These are phyloP conservation scores for Parapristionchus giblindavisi DNA, from an alignment of 2,888 invertebrate species.

Conservation along the genomic window DNA sequence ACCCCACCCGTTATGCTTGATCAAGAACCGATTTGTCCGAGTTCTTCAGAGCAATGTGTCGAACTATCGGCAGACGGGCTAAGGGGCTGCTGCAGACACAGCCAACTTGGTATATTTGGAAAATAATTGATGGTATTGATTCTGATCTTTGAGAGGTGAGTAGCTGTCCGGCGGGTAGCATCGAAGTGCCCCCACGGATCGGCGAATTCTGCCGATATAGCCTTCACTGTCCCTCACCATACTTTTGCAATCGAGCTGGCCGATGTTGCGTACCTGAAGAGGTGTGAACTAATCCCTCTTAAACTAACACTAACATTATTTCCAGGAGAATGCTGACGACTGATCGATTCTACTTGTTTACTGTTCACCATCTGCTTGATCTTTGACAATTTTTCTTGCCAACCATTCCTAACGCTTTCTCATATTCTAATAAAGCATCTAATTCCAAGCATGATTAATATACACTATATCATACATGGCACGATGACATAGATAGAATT, in stretches of 20 bases:
- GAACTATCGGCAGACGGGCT: slow-evolving; percentile 22
- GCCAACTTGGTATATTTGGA: slow-evolving; percentile 7
- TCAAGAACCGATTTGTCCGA: slow-evolving; percentile 51
- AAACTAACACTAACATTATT: neutral
- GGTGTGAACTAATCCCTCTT: neutral
- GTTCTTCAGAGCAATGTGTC: slow-evolving; percentile 51
- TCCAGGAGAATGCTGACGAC: neutral
- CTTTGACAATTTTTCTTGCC: neutral
- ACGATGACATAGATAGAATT: neutral
- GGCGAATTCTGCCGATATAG: slow-evolving; percentile 53
- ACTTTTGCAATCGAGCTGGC: slow-evolving; percentile 56
- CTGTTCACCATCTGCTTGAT: neutral
- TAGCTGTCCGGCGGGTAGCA: slow-evolving; percentile 47
- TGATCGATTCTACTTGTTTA: neutral
- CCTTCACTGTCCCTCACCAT: slow-evolving; percentile 60
- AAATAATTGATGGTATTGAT: neutral
- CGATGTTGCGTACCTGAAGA: slow-evolving; percentile 47
- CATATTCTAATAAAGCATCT: neutral
- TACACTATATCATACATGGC: neutral
- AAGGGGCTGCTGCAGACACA: neutral
- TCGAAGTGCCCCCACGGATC: slow-evolving; percentile 51
- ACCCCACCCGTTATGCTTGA: too few relatives aligned
- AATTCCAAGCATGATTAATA: neutral
- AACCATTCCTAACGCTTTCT: neutral
- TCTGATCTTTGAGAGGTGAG: neutral